Evolutionary conservation across 2,797 vertebrate species (phyloP), one percentile per base, ranked within the genome.

Genomic region (Chromobotia macracanthus): DNA sequence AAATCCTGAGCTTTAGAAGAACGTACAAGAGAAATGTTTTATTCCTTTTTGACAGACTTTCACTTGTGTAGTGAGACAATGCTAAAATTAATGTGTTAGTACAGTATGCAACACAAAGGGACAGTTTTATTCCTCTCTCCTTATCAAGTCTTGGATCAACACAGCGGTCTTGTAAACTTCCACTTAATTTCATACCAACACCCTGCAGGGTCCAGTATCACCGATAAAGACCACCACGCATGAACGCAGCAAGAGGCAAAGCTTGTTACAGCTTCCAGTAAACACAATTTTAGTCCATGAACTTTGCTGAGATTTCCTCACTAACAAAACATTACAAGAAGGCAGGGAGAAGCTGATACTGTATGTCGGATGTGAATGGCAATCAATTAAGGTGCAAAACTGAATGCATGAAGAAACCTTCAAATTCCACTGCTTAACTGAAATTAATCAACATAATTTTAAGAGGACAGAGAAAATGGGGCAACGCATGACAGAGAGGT

Each of bases 241-340:
- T 61, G 71, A 58, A 72, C 77, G 28, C 41, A 78, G 66, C 71
- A 63, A 75, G 79, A 61, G 55, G 72, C 61, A 81, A 67, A 64
- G 61, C 66, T 72, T 69, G 74, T 75, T 82, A 77, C 68, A 71
- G 73, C 65, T 69, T 73, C 51, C 31, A 50, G 73, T 70, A 83
- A 77, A 74, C 78, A 55, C 48, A 11, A 65, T 70, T 72, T 71
- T 80, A 75, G 71, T 68, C 72, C 66, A 80, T 61, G 65, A 58
- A 41, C 67, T 51, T 75, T 71, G 75, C 67, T 76, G n/a, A 38
- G 80, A 73, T 73, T 74, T 66, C 31, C 72, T 38, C 56, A 77
- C 74, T 77, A 81, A 68, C 77, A 78, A 50, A 28, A 77, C 69
- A 64, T 67, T 46, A 79, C 65, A 73, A 35, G 60, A 46, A 71